phyloP scores from a whole-genome alignment of 2,797 vertebrate genomes.

The Aphelocoma californica region DNA sequence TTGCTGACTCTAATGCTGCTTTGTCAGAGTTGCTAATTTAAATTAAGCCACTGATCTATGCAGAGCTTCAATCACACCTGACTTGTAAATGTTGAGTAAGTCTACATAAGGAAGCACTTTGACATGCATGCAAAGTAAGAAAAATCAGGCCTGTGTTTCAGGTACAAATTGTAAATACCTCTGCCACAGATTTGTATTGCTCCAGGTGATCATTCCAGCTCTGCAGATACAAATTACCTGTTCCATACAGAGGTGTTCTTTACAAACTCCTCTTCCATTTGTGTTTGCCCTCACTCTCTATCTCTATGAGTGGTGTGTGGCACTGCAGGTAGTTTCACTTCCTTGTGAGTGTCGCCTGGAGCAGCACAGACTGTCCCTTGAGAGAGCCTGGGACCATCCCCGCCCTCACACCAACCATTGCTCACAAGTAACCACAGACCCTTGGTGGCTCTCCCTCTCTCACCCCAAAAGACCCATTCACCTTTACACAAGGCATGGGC shows the following conservation, averaged over 20 bases:
- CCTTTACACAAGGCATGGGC: background rate
- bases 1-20: background rate
- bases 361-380: background rate
- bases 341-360: background rate
- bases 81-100: background rate
- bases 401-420: background rate
- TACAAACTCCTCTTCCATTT: background rate
- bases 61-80: background rate
- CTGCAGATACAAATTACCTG: background rate
- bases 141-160: background rate
- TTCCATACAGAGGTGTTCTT: background rate
- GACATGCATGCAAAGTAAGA: background rate
- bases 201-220: background rate
- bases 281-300: background rate
- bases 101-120: background rate
- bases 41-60: background rate
- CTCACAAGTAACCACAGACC: background rate
- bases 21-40: background rate
- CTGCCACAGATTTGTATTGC: background rate
- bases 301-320: background rate
- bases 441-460: background rate
- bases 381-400: background rate
- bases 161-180: background rate
- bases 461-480: background rate
- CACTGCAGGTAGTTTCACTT: background rate